Evolutionary conservation across 2,888 invertebrate species (phyloP).

Genomic region (Dryobota labecula): DNA sequence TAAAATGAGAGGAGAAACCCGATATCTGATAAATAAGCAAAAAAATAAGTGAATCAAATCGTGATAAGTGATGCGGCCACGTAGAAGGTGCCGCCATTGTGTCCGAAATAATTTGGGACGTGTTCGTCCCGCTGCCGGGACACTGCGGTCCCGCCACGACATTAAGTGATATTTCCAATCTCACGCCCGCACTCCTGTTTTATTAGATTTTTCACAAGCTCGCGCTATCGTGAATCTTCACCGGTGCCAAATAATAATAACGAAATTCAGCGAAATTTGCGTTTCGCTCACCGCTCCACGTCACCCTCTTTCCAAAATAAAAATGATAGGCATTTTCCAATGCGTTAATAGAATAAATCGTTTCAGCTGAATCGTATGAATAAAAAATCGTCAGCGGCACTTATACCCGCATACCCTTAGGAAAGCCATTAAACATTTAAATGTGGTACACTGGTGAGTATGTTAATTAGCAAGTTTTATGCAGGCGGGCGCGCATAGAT

Average conservation of each 20-base stretch:
- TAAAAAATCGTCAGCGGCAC: slow-evolving; percentile 64
- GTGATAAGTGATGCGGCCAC: slow-evolving; percentile 35
- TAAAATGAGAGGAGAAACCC: slow-evolving; percentile 31
- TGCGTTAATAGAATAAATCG: slow-evolving; percentile 77
- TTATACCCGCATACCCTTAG: slow-evolving; percentile 63
- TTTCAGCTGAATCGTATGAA: slow-evolving; percentile 68
- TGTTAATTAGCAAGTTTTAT: slow-evolving; percentile 79
- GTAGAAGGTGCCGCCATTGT: slow-evolving; percentile 44
- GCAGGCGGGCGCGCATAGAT: slow-evolving; percentile 69
- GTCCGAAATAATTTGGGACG: slow-evolving; percentile 57
- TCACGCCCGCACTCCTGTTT: slow-evolving; percentile 74
- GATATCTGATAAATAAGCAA: slow-evolving; percentile 59
- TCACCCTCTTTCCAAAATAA: slow-evolving; percentile 69
- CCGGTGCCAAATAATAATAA: slow-evolving; percentile 83
- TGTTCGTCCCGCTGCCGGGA: slow-evolving; percentile 27
- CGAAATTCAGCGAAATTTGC: slow-evolving; percentile 83
- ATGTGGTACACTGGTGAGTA: slow-evolving; percentile 69
- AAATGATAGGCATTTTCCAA: slow-evolving; percentile 76
- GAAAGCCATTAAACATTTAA: slow-evolving; percentile 72
- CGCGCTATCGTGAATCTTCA: slow-evolving; percentile 79
- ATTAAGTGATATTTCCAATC: slow-evolving; percentile 82
- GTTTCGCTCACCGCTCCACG: slow-evolving; percentile 71
- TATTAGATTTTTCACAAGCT: slow-evolving; percentile 82
- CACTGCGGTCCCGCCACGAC: slow-evolving; percentile 44
- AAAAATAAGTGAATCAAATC: slow-evolving; percentile 44